Base-by-base conservation (phyloP, 2,113 vertebrate species). In the Poeciliopsis turrubarensis region DNA sequence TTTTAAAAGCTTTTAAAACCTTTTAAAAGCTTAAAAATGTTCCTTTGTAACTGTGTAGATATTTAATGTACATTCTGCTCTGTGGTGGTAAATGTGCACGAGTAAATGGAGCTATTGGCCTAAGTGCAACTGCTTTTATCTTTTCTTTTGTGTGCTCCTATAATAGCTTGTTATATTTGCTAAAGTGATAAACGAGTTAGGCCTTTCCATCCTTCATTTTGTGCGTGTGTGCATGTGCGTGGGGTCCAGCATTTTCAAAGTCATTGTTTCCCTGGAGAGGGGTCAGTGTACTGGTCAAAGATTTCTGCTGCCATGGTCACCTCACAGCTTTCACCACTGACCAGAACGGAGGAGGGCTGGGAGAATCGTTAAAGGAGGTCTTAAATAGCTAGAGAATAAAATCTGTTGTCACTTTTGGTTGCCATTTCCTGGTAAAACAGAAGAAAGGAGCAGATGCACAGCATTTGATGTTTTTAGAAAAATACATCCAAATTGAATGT, bases 231-330 rank as follows among this genome's bases (percentile, higher is more conserved):
- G 72, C 75, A 71, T 75, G 80, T 64, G 68, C 78, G 85, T 78
- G 87, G 78, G 80, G 81, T 83, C 74, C 83, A 81, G 78, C 72
- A 75, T 77, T 92, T 84, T 93, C 93, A 93, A 93, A 93, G 92
- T 94, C 93, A 92, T 91, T 86, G 87, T 89, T 91, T 90, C 92
- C 91, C 92, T 67, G 71, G 91, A 87, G 91, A 87, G 72, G 87
- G 89, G 86, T 92, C 86, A 86, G 83, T 85, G 81, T 83, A 83
- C 87, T 92, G 92, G 91, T 91, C 87, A 93, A 88, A 90, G 88
- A 85, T 86, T 86, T 83, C 75, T 88, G 84, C 78, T 77, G 81
- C 81, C 69, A 80, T 31, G 69, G 78, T 92, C 88, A 89, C 87
- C 83, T 86, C 87, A 84, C 88, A 89, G 86, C 83, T 86, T 86